Conservation (phyloP, 2,888 invertebrate genomes). For the Noctuana brunneofusca region DNA sequence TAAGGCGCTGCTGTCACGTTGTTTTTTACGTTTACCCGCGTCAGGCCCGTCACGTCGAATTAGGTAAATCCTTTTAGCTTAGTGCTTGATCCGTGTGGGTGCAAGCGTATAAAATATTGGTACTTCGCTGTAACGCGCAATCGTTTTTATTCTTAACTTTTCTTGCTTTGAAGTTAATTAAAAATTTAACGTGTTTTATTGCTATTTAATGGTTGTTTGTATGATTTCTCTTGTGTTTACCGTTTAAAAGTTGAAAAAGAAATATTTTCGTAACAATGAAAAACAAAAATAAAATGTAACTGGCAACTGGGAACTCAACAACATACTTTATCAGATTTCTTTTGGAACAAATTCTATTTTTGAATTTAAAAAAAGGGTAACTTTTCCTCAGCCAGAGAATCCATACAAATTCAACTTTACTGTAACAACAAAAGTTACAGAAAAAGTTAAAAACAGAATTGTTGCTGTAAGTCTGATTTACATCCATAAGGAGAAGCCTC, state of each 20-base stretch:
- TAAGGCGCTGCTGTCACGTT: slow-evolving; percentile 70
- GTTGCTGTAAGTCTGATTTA: no score
- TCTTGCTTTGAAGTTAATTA: slow-evolving; percentile 2
- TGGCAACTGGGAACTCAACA: neutral
- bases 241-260: no score
- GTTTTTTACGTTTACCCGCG: slow-evolving; percentile 65
- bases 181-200: neutral
- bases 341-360: neutral
- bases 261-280: no score
- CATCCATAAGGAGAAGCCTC: no score
- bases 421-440: neutral
- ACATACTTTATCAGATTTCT: neutral
- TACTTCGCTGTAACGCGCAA: slow-evolving; percentile 13
- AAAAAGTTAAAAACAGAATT: neutral
- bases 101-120: slow-evolving; percentile 41
- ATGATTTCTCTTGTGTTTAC: no score
- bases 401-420: neutral
- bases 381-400: neutral
- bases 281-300: neutral
- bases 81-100: slow-evolving; percentile 65
- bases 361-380: neutral
- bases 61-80: slow-evolving; percentile 75
- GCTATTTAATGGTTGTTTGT: no score
- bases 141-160: slow-evolving; percentile 15
- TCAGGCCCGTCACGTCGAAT: slow-evolving; percentile 78